These are phyloP conservation scores for Luperina testacea DNA, from an alignment of 2,888 invertebrate species.

Conservation along the genomic window DNA sequence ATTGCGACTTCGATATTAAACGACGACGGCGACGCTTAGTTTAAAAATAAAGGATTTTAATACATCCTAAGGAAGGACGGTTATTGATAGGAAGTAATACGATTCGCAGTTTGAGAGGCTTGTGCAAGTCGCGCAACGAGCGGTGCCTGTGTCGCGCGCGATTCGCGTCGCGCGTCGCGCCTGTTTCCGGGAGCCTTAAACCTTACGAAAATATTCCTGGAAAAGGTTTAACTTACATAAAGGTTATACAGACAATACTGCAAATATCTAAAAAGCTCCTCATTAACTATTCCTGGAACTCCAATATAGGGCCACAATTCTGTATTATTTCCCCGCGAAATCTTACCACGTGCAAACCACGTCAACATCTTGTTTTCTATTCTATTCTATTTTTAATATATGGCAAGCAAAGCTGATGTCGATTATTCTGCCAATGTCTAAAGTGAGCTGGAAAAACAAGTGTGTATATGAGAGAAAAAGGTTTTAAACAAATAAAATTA, in stretches of 20 bases:
- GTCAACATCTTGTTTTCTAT: too few relatives aligned
- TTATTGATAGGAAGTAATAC: not conserved
- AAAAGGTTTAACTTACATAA: not conserved
- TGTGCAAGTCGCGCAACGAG: too few relatives aligned
- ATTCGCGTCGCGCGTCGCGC: too few relatives aligned
- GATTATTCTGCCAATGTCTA: too few relatives aligned
- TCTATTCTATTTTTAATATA: too few relatives aligned
- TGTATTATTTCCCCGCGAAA: not conserved
- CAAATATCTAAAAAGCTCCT: not conserved
- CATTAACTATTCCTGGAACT: not conserved
- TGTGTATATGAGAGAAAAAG: too few relatives aligned
- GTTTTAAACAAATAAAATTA: too few relatives aligned
- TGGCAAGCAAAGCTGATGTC: too few relatives aligned
- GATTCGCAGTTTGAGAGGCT: not conserved
- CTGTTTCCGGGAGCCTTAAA: too few relatives aligned
- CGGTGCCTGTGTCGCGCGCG: too few relatives aligned
- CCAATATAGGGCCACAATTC: not conserved
- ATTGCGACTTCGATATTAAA: slow-evolving; percentile 21
- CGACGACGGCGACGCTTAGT: not conserved
- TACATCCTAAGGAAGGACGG: slow-evolving; percentile 1
- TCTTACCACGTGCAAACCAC: not conserved
- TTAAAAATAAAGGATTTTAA: slow-evolving; percentile 12
- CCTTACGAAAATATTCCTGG: not conserved
- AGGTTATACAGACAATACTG: too few relatives aligned
- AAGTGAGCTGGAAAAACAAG: too few relatives aligned